Percentiles rank a stretch among this genome's conserved stretches.
phyloP scores from a whole-genome alignment of 2,113 vertebrate genomes.

The human (Homo sapiens) region DNA sequence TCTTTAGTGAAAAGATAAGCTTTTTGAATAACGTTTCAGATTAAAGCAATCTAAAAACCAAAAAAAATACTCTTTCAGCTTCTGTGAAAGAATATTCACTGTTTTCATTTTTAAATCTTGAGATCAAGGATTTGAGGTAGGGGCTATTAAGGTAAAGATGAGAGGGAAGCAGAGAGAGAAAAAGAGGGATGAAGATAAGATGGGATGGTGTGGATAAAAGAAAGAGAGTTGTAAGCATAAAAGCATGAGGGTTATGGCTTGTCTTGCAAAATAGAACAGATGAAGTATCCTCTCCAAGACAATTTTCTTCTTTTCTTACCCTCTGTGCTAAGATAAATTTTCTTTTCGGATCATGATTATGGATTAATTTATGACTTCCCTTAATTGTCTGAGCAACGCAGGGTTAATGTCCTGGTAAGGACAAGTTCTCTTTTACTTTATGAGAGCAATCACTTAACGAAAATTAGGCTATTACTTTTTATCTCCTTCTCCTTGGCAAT shows the following conservation, averaged over 20 bases:
- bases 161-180: background rate
- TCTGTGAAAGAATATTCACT: background rate
- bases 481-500: slow-evolving; percentile 69
- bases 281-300: background rate
- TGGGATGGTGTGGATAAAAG: background rate
- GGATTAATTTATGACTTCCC: slow-evolving; percentile 72
- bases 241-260: background rate
- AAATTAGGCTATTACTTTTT: slow-evolving; percentile 81
- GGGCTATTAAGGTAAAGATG: background rate
- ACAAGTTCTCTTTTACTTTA: slow-evolving; percentile 77
- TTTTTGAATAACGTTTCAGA: slow-evolving; percentile 19
- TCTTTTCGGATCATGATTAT: slow-evolving; percentile 65
- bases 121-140: background rate
- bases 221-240: background rate
- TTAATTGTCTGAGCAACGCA: slow-evolving; percentile 79
- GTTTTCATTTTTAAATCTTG: slow-evolving; percentile 9
- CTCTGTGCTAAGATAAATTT: slow-evolving; percentile 39
- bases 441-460: slow-evolving; percentile 73
- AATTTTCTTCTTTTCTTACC: slow-evolving; percentile 9
- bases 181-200: background rate
- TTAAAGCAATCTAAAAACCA: background rate
- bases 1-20: background rate
- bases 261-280: background rate
- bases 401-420: slow-evolving; percentile 75
- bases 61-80: background rate